Percentiles rank a stretch among this genome's conserved stretches.
Conservation (phyloP, 2,797 vertebrate genomes). For the Lagocephalus sceleratus region DNA sequence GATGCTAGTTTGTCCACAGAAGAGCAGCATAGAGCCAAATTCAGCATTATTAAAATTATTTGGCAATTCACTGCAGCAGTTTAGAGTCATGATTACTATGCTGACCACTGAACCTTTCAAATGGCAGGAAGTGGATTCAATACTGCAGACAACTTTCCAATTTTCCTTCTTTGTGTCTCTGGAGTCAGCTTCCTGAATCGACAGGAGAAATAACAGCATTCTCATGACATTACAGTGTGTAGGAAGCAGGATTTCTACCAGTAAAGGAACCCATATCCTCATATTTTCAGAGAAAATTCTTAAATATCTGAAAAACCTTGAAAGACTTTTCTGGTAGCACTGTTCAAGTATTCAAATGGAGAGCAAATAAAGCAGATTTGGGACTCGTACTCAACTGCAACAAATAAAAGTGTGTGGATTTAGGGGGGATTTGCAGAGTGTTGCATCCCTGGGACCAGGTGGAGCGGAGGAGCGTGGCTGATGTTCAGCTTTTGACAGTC, state of each 20-base stretch:
- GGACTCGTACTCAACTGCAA: no score
- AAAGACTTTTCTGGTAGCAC: no score
- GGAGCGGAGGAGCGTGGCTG: not conserved
- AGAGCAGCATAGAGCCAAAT: slow-evolving; percentile 38
- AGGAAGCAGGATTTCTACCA: slow-evolving; percentile 29
- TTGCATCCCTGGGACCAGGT: not conserved
- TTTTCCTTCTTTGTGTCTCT: slow-evolving; percentile 10
- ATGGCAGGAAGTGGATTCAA: slow-evolving; percentile 24
- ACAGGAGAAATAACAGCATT: slow-evolving; percentile 54
- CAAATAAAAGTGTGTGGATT: no score
- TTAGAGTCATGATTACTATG: slow-evolving; percentile 37
- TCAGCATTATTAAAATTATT: slow-evolving; percentile 55
- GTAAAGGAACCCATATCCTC: not conserved
- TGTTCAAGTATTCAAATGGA: no score
- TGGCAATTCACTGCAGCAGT: slow-evolving; percentile 26
- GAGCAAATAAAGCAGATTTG: no score
- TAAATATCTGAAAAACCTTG: no score
- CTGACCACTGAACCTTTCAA: slow-evolving; percentile 36
- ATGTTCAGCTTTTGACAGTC: not conserved
- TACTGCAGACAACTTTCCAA: slow-evolving; percentile 26
- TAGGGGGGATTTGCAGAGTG: not conserved
- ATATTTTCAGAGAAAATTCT: no score
- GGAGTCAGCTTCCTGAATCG: slow-evolving; percentile 39
- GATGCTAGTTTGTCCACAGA: slow-evolving; percentile 38
- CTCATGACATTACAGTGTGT: slow-evolving; percentile 39